Evolutionary conservation across 2,113 vertebrate species (phyloP).

Genomic region (Pachyramphus minor): DNA sequence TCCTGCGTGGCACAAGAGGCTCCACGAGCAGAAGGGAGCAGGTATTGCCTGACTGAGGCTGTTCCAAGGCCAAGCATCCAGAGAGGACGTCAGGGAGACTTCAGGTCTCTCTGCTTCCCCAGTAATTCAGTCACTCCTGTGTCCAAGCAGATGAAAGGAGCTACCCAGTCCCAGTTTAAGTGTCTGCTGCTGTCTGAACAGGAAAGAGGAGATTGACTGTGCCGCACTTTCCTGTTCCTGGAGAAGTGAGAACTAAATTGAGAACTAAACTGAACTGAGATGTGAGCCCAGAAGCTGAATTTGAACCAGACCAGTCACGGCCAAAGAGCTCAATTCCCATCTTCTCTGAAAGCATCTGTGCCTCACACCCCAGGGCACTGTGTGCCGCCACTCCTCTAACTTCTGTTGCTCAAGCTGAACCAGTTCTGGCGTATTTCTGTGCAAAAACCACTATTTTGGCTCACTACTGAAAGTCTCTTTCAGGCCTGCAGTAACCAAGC

Average conservation of each 20-base stretch:
- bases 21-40: accelerated
- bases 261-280: neutral
- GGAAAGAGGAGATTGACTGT: neutral
- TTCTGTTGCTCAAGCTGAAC: neutral
- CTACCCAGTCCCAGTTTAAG: neutral
- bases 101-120: neutral
- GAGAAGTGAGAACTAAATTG: neutral
- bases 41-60: neutral
- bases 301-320: neutral
- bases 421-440: neutral
- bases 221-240: neutral
- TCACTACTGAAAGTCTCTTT: neutral
- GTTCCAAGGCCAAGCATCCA: neutral
- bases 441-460: neutral
- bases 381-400: neutral
- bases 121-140: neutral
- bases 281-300: neutral
- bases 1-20: accelerated
- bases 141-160: neutral
- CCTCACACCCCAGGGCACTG: accelerated
- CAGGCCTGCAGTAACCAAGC: neutral
- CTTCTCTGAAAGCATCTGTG: neutral
- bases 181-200: neutral
- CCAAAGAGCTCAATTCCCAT: neutral
- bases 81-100: neutral